Evolutionary conservation across 2,888 invertebrate genomes (phyloP).

Genomic region (Ophraella communa): DNA sequence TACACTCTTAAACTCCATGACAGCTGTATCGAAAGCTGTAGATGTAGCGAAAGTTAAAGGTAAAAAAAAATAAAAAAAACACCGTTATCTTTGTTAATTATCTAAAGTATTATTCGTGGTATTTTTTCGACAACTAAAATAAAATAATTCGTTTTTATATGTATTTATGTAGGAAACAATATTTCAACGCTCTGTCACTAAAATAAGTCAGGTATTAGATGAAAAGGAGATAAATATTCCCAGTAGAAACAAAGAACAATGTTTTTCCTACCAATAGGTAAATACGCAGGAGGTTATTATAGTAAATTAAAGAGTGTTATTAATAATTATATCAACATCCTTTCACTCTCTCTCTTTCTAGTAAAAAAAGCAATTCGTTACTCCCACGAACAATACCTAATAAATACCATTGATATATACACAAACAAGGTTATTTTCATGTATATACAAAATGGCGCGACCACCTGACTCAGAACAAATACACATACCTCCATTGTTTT

Average conservation of each 20-base stretch:
- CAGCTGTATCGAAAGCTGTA: too few relatives aligned
- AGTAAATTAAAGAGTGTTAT: slow-evolving; percentile 27
- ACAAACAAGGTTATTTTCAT: slow-evolving; percentile 45
- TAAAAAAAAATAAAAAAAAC: too few relatives aligned
- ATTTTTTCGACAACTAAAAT: neutral
- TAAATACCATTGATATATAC: slow-evolving; percentile 53
- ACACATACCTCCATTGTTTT: slow-evolving; percentile 57
- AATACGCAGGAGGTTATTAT: slow-evolving; percentile 19
- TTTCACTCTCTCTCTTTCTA: slow-evolving; percentile 49
- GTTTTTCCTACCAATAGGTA: slow-evolving; percentile 16
- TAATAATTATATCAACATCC: slow-evolving; percentile 46
- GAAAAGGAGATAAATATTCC: slow-evolving; percentile 20
- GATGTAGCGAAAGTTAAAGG: too few relatives aligned
- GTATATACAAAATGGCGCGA: slow-evolving; percentile 51
- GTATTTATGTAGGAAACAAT: slow-evolving; percentile 13
- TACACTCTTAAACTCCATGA: too few relatives aligned
- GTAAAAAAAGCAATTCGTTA: slow-evolving; percentile 46
- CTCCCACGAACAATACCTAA: slow-evolving; percentile 54
- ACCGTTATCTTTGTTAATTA: neutral
- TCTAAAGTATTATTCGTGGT: neutral
- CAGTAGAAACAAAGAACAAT: slow-evolving; percentile 15
- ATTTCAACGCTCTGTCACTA: slow-evolving; percentile 11
- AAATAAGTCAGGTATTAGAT: slow-evolving; percentile 10
- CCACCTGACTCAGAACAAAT: slow-evolving; percentile 57
- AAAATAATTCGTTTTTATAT: neutral